Evolutionary conservation across 1,140 invertebrate species (phyloP).

Genomic region (Carcinoscorpius rotundicauda): DNA sequence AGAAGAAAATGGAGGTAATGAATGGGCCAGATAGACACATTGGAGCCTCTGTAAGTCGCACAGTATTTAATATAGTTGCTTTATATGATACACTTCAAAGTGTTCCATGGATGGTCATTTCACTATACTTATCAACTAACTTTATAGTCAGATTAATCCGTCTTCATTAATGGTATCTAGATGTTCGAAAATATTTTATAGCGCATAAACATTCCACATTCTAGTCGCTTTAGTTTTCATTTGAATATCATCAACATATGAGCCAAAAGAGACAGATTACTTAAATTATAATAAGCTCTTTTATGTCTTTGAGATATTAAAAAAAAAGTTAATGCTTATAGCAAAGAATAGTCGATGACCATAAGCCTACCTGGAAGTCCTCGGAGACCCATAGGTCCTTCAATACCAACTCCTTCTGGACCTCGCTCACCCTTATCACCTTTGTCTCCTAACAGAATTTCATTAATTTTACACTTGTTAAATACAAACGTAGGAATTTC

Average conservation of each 20-base stretch:
- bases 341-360: background rate
- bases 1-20: no score
- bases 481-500: background rate
- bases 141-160: no score
- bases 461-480: background rate
- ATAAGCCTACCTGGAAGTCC: slow-evolving; percentile 35
- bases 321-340: background rate
- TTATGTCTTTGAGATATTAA: background rate
- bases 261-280: background rate
- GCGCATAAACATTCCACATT: background rate
- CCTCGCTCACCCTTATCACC: slow-evolving; percentile 61
- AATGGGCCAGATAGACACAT: no score
- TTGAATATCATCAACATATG: background rate
- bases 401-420: slow-evolving; percentile 48
- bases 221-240: background rate
- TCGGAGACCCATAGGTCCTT: slow-evolving; percentile 49
- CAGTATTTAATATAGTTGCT: no score
- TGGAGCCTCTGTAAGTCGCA: no score
- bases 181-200: no score
- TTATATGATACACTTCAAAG: no score
- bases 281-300: background rate
- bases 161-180: no score
- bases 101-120: no score
- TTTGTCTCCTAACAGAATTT: slow-evolving; percentile 33
- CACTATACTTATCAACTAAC: no score